Percentiles rank a stretch among this genome's conserved stretches.
These are phyloP conservation scores for Pipistrellus pipistrellus DNA, from an alignment of 2,797 vertebrate species.

Conservation along the genomic window DNA sequence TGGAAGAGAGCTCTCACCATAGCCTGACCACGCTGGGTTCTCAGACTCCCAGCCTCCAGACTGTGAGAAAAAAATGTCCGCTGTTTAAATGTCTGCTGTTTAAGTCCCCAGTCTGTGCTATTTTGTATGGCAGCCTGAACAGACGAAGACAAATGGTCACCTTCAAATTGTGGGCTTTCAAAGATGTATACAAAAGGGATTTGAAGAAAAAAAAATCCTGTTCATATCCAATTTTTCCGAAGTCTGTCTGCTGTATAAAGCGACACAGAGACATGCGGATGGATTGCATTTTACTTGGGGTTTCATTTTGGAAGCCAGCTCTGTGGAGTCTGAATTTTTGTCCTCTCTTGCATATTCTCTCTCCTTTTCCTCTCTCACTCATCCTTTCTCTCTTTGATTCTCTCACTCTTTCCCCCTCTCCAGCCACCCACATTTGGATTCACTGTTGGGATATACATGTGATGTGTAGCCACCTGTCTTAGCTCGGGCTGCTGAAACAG, in stretches of 20 bases:
- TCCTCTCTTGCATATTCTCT: background rate
- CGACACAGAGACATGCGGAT: fast-evolving
- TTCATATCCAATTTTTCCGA: background rate
- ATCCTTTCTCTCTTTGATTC: background rate
- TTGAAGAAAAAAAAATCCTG: background rate
- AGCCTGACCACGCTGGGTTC: background rate
- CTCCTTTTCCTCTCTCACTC: background rate
- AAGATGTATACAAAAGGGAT: background rate
- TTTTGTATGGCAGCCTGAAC: background rate
- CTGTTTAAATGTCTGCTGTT: background rate
- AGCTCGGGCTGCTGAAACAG: background rate
- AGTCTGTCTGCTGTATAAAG: background rate
- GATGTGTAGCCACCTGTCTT: too few species aligned
- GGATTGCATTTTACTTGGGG: background rate
- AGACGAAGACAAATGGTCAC: background rate
- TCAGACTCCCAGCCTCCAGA: background rate
- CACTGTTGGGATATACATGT: too few species aligned
- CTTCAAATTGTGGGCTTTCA: background rate
- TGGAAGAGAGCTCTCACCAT: background rate
- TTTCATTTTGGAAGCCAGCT: background rate
- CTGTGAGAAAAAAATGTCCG: background rate
- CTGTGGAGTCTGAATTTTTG: background rate
- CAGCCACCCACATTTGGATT: background rate
- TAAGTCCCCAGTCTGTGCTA: background rate
- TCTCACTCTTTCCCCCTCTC: background rate